Evolutionary conservation across 2,113 vertebrate genomes (phyloP).

Genomic region (Albula glossodonta): DNA sequence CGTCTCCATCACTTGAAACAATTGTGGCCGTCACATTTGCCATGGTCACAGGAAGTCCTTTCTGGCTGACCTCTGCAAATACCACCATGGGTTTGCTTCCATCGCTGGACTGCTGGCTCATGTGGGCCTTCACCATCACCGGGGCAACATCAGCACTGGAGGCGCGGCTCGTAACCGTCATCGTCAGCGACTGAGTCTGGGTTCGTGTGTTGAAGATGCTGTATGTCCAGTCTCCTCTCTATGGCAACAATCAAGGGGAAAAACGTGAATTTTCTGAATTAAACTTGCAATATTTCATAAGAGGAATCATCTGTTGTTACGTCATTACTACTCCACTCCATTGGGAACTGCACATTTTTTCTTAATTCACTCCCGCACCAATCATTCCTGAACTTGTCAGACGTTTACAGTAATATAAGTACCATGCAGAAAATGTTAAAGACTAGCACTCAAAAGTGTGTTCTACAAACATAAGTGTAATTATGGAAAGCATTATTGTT

Average conservation of each 20-base stretch:
- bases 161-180: conserved; percentile 60
- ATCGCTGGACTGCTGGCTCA: conserved; percentile 44
- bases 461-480: no score
- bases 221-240: conserved; percentile 66
- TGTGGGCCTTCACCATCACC: conserved; percentile 48
- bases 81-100: conserved; percentile 57
- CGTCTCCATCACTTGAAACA: conserved; percentile 48
- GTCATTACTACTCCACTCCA: no score
- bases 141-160: conserved; percentile 41
- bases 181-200: conserved; percentile 48
- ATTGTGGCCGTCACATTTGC: conserved; percentile 61
- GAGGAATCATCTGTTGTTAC: conserved; percentile 11
- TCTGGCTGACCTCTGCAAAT: conserved; percentile 62
- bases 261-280: conserved; percentile 36
- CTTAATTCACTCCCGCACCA: no score
- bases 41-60: conserved; percentile 54
- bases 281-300: no score
- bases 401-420: no score
- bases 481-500: no score
- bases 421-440: no score
- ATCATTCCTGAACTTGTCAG: no score
- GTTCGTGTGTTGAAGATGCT: conserved; percentile 51
- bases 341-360: no score
- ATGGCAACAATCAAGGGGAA: background rate
- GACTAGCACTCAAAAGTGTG: no score